Conservation (phyloP, 2,113 vertebrate genomes). For the chimpanzee (Pan troglodytes) region DNA sequence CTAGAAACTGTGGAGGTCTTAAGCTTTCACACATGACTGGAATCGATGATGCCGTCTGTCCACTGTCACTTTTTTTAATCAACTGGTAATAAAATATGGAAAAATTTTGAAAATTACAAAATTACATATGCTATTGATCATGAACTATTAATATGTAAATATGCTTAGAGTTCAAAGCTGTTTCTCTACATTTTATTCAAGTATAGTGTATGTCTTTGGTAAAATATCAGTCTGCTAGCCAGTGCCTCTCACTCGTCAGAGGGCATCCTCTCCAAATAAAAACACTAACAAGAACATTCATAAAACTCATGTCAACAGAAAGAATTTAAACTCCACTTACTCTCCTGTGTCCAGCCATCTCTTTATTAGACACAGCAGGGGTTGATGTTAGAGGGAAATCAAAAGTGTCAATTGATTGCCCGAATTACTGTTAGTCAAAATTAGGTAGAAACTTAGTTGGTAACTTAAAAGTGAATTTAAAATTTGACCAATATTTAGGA, state of each 20-base stretch:
- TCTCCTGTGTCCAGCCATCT: neutral
- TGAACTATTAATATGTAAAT: constrained; percentile 34
- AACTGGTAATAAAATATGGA: constrained; percentile 52
- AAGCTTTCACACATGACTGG: constrained; percentile 20
- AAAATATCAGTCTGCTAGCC: neutral
- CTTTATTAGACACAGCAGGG: neutral
- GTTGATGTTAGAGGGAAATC: neutral
- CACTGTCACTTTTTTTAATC: constrained; percentile 12
- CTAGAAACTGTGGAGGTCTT: constrained; percentile 23
- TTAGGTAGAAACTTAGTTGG: neutral
- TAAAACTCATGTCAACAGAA: neutral
- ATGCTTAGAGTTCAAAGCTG: constrained; percentile 1
- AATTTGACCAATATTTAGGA: neutral
- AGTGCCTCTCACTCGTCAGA: neutral
- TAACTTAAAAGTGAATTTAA: neutral
- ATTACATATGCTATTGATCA: constrained; percentile 38
- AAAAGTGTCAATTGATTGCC: neutral
- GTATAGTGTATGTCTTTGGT: neutral
- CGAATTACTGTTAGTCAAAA: neutral
- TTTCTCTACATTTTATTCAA: neutral
- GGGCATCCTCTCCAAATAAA: neutral
- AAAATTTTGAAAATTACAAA: constrained; percentile 54
- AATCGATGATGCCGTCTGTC: constrained; percentile 47
- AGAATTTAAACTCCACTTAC: neutral
- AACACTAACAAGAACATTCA: neutral